A percentile compares a stretch with the other conserved stretches of the same genome.
Evolutionary conservation across 2,797 vertebrate genomes (phyloP).

Genomic region (Gymnoscopelus braueri): DNA sequence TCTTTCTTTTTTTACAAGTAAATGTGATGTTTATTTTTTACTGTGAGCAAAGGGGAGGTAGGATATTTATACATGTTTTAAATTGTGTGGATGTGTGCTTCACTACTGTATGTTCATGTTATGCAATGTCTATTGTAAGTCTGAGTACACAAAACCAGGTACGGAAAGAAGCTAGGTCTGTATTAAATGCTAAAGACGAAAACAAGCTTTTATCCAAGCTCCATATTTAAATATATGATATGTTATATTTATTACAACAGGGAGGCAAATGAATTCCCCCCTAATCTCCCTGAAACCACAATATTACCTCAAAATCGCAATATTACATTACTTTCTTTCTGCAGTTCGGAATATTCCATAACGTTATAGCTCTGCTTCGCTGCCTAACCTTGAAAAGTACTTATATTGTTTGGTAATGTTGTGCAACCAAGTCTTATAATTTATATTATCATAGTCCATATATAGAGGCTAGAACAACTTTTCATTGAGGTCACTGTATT

Average conservation of each 20-base stretch:
- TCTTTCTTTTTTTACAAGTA: too few species aligned
- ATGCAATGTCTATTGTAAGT: neutral
- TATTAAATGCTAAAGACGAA: slow-evolving; percentile 47
- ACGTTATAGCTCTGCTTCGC: slow-evolving; percentile 45
- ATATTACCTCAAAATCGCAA: slow-evolving; percentile 53
- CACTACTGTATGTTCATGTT: too few species aligned
- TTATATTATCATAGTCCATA: slow-evolving; percentile 66
- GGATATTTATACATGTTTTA: too few species aligned
- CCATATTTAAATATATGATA: slow-evolving; percentile 65
- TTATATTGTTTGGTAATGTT: slow-evolving; percentile 59
- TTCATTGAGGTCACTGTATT: slow-evolving; percentile 55
- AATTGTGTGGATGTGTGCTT: too few species aligned
- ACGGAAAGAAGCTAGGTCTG: slow-evolving; percentile 36
- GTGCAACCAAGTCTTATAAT: slow-evolving; percentile 57
- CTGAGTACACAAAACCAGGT: neutral
- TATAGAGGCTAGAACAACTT: slow-evolving; percentile 57
- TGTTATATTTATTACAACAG: slow-evolving; percentile 65
- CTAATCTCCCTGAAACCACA: slow-evolving; percentile 42
- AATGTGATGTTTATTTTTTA: too few species aligned
- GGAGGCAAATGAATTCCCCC: slow-evolving; percentile 54
- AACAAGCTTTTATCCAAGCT: slow-evolving; percentile 52
- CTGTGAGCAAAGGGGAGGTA: too few species aligned
- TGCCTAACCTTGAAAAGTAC: slow-evolving; percentile 70
- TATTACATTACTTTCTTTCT: slow-evolving; percentile 65
- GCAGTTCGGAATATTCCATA: slow-evolving; percentile 50